Evolutionary conservation across 2,797 vertebrate species (phyloP).

Genomic region (Oophaga sylvatica): DNA sequence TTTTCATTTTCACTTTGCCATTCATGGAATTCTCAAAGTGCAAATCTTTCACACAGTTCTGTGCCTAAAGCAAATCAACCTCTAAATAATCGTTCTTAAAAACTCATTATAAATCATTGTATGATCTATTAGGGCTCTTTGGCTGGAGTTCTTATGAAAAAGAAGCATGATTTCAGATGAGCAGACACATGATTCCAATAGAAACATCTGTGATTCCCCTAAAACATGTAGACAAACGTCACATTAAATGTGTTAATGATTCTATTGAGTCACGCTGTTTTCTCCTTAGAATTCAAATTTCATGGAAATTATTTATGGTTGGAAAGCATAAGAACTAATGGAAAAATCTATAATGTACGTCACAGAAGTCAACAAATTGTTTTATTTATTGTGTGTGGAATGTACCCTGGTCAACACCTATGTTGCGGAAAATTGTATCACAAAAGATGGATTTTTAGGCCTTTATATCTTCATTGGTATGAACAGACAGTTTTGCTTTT

Average conservation of each 20-base stretch:
- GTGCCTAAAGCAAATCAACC: background rate
- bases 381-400: background rate
- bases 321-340: background rate
- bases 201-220: conserved; percentile 30
- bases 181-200: conserved; percentile 25
- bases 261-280: background rate
- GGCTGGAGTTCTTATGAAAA: background rate
- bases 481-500: background rate
- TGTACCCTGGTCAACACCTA: background rate
- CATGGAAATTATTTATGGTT: background rate
- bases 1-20: background rate
- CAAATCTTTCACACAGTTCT: background rate
- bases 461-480: background rate
- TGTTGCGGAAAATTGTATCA: background rate
- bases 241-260: conserved; percentile 36
- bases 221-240: conserved; percentile 25
- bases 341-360: background rate
- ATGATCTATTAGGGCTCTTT: background rate
- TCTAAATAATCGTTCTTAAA: background rate
- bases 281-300: background rate
- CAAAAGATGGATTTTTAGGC: background rate
- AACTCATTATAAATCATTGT: background rate
- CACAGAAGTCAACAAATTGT: background rate
- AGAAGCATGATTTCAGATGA: background rate
- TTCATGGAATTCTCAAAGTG: background rate